Conservation (phyloP, 2,113 vertebrate species). For the Motacilla tschutschensis region DNA sequence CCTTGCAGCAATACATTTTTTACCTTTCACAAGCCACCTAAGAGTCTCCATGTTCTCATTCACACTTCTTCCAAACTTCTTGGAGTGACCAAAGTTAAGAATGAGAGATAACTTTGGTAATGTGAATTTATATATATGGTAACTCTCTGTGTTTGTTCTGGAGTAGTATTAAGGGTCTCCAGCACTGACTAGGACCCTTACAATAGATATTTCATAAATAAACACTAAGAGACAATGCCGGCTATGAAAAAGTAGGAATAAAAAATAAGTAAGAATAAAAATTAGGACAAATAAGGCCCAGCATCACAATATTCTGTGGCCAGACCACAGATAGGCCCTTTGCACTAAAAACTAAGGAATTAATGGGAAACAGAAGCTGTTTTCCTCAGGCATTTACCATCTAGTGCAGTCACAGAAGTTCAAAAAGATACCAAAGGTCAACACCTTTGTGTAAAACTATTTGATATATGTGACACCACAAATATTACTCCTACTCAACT, state of each 20-base stretch:
- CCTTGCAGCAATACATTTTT: background rate
- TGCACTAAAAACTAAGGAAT: background rate
- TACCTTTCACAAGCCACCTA: background rate
- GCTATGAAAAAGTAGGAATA: too few relatives aligned
- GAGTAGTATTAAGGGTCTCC: background rate
- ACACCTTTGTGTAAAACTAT: background rate
- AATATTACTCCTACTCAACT: background rate
- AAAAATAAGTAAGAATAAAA: background rate
- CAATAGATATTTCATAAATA: background rate
- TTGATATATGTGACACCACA: accelerated
- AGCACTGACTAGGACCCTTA: background rate
- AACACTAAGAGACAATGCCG: background rate
- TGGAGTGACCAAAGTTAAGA: background rate
- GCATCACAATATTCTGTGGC: background rate
- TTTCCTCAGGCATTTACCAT: background rate
- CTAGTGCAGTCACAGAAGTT: background rate
- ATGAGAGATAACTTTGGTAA: background rate
- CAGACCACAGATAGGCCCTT: background rate
- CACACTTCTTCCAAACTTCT: background rate
- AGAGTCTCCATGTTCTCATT: background rate
- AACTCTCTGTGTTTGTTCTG: background rate
- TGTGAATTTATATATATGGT: accelerated
- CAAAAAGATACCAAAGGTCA: background rate
- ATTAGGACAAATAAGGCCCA: background rate
- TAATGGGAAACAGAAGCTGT: background rate